A percentile compares a stretch with the other conserved stretches of the same genome.
These are phyloP conservation scores for Diplolepis rosae DNA, from an alignment of 2,888 invertebrate species.

Conservation along the genomic window DNA sequence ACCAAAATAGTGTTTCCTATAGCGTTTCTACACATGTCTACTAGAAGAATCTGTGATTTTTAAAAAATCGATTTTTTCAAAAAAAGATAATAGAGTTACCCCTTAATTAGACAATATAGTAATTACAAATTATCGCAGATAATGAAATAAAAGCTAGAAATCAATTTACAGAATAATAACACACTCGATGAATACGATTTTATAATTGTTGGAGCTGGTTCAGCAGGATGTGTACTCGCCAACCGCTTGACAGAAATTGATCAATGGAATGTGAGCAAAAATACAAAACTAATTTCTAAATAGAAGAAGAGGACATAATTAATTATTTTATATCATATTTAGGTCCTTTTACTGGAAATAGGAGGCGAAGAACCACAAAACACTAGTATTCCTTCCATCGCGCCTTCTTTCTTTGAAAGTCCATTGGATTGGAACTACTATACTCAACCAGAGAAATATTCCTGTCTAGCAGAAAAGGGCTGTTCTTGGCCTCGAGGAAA, in stretches of 20 bases:
- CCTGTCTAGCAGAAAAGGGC: slow-evolving; percentile 77
- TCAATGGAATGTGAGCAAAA: slow-evolving; percentile 53
- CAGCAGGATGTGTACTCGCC: slow-evolving; percentile 77
- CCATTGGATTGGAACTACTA: slow-evolving; percentile 83
- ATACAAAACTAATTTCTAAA: not conserved
- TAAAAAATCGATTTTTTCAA: too few relatives aligned
- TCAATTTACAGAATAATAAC: not conserved
- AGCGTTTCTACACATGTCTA: too few relatives aligned
- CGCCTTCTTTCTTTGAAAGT: slow-evolving; percentile 72
- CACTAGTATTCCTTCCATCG: slow-evolving; percentile 80
- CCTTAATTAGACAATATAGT: too few relatives aligned
- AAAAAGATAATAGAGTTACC: too few relatives aligned
- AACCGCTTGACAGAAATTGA: slow-evolving; percentile 71
- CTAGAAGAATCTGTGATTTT: too few relatives aligned
- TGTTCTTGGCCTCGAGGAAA: slow-evolving; percentile 82
- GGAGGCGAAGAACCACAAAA: slow-evolving; percentile 81
- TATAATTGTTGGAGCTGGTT: slow-evolving; percentile 76
- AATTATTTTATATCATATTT: slow-evolving; percentile 47
- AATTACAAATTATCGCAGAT: too few relatives aligned
- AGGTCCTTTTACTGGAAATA: slow-evolving; percentile 81
- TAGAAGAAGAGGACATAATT: not conserved
- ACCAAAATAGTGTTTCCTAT: too few relatives aligned
- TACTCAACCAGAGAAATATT: slow-evolving; percentile 79
- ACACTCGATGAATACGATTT: slow-evolving; percentile 73
- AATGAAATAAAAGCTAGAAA: too few relatives aligned